A percentile compares a stretch with the other conserved stretches of the same genome.
These are phyloP conservation scores for Anoura caudifer DNA, from an alignment of 2,113 vertebrate genomes.

Conservation along the genomic window DNA sequence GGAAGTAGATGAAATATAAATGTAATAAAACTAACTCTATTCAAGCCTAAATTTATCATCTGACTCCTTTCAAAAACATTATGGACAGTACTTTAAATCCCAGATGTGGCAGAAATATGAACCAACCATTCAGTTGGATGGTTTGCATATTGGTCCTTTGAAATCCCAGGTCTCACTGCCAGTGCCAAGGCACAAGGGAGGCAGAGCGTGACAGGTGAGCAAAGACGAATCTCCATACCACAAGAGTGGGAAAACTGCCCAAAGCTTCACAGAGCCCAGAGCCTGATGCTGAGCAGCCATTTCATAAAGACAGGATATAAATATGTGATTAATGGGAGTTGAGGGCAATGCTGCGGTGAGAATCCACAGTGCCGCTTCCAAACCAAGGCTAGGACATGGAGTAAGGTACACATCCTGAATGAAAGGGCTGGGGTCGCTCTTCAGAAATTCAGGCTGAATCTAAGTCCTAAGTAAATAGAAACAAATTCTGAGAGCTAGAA, in stretches of 20 bases:
- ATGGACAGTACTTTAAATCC: background rate
- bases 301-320: background rate
- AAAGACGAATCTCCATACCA: background rate
- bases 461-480: background rate
- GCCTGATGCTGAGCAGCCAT: background rate
- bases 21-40: background rate
- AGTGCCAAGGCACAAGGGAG: background rate
- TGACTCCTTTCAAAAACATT: background rate
- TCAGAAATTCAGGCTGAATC: background rate
- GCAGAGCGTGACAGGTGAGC: too few relatives aligned
- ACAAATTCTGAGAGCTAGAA: background rate
- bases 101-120: background rate
- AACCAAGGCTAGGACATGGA: background rate
- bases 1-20: background rate
- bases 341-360: background rate
- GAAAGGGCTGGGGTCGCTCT: background rate
- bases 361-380: background rate
- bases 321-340: background rate
- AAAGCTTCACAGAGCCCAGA: background rate
- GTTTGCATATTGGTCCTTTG: background rate
- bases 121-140: background rate
- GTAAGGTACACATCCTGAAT: background rate
- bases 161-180: background rate
- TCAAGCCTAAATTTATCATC: background rate
- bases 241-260: background rate